Percentiles rank a stretch among this genome's conserved stretches.
Evolutionary conservation across 2,113 vertebrate species (phyloP).

Genomic region (Ciconia maguari): DNA sequence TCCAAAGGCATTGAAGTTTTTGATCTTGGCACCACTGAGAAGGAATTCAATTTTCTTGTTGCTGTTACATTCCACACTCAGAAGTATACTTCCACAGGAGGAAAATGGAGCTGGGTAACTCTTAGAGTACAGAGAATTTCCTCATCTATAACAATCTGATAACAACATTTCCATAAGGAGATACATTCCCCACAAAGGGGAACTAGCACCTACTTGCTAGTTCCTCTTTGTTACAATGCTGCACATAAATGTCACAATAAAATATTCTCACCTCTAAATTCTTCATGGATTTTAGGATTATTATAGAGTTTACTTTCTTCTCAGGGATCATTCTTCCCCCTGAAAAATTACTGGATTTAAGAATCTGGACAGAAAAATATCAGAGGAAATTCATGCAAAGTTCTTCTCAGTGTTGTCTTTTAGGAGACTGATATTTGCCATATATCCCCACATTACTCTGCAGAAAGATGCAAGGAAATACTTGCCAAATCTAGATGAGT

Average conservation of each 20-base stretch:
- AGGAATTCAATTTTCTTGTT: background rate
- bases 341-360: background rate
- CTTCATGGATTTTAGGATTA: background rate
- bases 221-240: background rate
- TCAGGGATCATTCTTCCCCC: background rate
- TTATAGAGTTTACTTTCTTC: background rate
- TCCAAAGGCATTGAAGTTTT: background rate
- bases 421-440: background rate
- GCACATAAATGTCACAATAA: background rate
- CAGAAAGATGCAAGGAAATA: background rate
- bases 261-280: background rate
- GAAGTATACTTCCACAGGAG: background rate
- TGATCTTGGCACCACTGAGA: background rate
- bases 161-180: background rate
- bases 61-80: background rate
- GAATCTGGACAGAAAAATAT: background rate
- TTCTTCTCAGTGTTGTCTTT: background rate
- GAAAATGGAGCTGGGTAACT: background rate
- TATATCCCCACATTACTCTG: background rate
- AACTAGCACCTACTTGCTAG: background rate
- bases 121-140: background rate
- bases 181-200: background rate
- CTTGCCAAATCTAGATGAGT: background rate
- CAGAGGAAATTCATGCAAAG: background rate
- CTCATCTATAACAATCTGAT: background rate